Evolutionary conservation across 1,140 invertebrate genomes (phyloP), one percentile per base, ranked within the genome.

Genomic region (Ylistrum balloti): DNA sequence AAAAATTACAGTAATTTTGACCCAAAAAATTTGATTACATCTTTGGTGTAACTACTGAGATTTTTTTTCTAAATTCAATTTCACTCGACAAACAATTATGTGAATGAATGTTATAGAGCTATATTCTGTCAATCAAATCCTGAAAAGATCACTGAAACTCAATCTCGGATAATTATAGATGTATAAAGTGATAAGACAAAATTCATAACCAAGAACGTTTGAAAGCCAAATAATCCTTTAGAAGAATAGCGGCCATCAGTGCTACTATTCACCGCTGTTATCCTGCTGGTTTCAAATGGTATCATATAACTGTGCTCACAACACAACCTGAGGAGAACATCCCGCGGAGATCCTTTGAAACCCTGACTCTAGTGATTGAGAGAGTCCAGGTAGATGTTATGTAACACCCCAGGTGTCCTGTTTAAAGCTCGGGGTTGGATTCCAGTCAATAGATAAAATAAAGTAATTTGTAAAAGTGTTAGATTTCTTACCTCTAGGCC

Each of bases 141-240:
- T 74, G 56, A 74, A 74, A n/a, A 74, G 56, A 74, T 28, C 56
- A 74, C 28, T 74, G 56, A 74, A 74, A 74, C 56, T 74, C 56
- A 28, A 74, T 74, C 56, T 74, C 5, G 56, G 56, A 74, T 74
- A 74, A 74, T 74, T 74, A 74, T 74, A 74, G 56, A 74, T 74
- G 56, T 74, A 28, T 74, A 11, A 28, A 74, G n/a, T 74, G 56
- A 74, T 74, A 74, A 74, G 17, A 74, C 56, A 74, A 74, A 48
- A 74, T 74, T 74, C 56, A 74, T 74, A 74, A 74, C 56, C 56
- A 74, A n/a, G n/a, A 74, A 74, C 56, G 56, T 74, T 74, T 74
- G 56, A 28, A 74, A 74, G 56, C 56, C 22, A 74, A 48, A 48
- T 48, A 48, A 48, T 48, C 45, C 11, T 48, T 48, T 74, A 17